A percentile compares a stretch with the other conserved stretches of the same genome.
These are phyloP conservation scores for Dicrostonyx torquatus DNA, from an alignment of 2,797 vertebrate species.

Conservation along the genomic window DNA sequence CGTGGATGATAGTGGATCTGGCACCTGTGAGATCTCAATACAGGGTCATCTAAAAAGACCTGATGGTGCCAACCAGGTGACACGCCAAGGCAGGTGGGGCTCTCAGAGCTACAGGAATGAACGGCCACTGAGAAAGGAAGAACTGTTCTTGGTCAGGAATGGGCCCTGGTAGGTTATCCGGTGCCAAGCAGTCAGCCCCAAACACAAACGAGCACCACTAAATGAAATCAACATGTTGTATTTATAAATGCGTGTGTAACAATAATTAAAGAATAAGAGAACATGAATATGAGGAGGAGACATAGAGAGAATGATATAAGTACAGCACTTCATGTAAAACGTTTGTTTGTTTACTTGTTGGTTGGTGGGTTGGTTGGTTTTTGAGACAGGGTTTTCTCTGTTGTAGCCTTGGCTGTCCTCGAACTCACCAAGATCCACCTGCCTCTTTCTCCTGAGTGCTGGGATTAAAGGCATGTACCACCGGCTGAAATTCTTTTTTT, in stretches of 20 bases:
- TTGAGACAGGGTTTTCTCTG: not conserved
- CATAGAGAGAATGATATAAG: no score
- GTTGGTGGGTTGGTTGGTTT: not conserved
- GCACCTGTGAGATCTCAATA: not conserved
- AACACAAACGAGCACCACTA: not conserved
- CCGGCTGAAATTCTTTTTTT: not conserved
- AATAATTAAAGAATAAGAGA: not conserved
- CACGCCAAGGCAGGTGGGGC: not conserved
- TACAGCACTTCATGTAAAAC: not conserved
- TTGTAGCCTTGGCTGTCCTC: not conserved
- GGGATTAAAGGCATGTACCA: not conserved
- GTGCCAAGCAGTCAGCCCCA: not conserved
- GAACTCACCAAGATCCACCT: not conserved
- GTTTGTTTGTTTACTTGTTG: not conserved
- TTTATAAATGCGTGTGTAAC: not conserved
- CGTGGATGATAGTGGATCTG: not conserved
- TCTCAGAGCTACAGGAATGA: no score
- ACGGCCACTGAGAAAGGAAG: not conserved
- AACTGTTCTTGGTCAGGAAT: not conserved
- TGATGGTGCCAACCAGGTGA: not conserved
- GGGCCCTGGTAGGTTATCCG: not conserved
- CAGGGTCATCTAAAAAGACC: not conserved
- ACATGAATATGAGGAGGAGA: not conserved
- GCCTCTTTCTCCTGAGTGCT: not conserved
- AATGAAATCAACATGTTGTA: not conserved